Evolutionary conservation across 2,113 vertebrate species (phyloP), one percentile per base, ranked within the genome.

Genomic region (Donacobius atricapilla): DNA sequence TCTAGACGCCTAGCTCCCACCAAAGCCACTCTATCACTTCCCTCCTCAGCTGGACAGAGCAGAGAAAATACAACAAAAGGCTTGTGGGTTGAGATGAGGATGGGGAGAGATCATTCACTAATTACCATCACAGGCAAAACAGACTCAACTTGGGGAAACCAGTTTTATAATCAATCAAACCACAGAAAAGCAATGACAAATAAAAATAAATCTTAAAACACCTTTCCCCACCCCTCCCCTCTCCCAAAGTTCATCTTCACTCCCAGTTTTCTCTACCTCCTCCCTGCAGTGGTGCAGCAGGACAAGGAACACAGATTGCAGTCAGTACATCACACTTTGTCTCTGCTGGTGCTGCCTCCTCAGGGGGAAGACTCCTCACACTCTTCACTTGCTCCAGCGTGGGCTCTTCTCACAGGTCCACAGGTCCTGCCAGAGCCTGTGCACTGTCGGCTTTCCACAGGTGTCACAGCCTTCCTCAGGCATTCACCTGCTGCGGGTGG

Each of bases 401-500:
- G 8, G 27, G 27, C 27, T 47, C 31, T 40, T 93, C n/a, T 58
- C 58, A 60, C 35, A 15, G 25, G 40, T 35, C 45, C 44, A 73
- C 30, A 58, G n/a, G 35, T 66, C 19, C 22, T 42, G n/a, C 13
- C 51, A 60, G 25, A 65, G 13, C 30, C 51, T 84, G 35, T 18
- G 30, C 56, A 40, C 2, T 23, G 19, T 9, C 8, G 28, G 24
- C 33, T 56, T 57, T 42, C 50, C 48, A 50, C 13, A 39, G 33
- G 47, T 0, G 0, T 28, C 54, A 63, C 17, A 79, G 54, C 27
- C 33, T 50, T n/a, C 22, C 77, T 51, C 1, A 0, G 30, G 15
- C 48, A 40, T 17, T 24, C 61, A 20, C 28, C 18, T 37, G n/a
- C 39, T 44, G 17, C 9, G 35, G 22, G 0, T 10, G 9, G 56